Conservation (phyloP, 1,140 invertebrate species). For the Sycophila sp. region DNA sequence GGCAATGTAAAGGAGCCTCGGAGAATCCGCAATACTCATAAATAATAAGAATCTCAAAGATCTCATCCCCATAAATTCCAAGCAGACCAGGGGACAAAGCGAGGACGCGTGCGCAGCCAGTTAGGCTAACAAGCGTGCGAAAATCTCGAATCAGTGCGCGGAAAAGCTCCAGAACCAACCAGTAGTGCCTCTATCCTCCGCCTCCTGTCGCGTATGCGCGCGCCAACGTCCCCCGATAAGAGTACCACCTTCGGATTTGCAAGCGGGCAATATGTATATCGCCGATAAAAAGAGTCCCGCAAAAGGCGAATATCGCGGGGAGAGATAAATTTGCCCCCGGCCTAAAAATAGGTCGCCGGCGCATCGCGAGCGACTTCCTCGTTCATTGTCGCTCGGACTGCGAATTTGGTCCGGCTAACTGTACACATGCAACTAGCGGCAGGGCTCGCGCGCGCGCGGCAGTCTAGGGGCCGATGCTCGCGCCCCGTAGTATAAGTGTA, state of each 20-base stretch:
- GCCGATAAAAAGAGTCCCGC: background rate
- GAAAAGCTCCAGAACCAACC: too few species aligned
- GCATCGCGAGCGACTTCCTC: constrained; percentile 49
- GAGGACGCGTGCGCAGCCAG: too few species aligned
- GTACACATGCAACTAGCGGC: constrained; percentile 51
- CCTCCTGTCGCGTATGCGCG: too few species aligned
- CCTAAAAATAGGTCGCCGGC: constrained; percentile 49
- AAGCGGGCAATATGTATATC: too few species aligned
- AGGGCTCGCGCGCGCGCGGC: background rate
- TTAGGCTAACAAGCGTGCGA: too few species aligned
- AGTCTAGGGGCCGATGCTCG: constrained; percentile 39
- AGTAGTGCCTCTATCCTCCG: too few species aligned
- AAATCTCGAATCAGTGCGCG: too few species aligned
- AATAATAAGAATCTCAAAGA: too few species aligned
- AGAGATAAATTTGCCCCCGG: background rate
- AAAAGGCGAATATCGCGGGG: background rate
- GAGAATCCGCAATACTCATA: too few species aligned
- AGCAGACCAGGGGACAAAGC: too few species aligned
- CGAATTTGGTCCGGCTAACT: constrained; percentile 65
- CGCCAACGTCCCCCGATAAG: background rate
- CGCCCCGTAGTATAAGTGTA: background rate
- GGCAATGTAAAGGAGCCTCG: too few species aligned
- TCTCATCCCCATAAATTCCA: too few species aligned
- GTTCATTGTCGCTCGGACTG: constrained; percentile 64
- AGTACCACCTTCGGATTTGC: background rate